Evolutionary conservation across 1,140 invertebrate species (phyloP), one percentile per base, ranked within the genome.

Genomic region (Scaptomyza montana): DNA sequence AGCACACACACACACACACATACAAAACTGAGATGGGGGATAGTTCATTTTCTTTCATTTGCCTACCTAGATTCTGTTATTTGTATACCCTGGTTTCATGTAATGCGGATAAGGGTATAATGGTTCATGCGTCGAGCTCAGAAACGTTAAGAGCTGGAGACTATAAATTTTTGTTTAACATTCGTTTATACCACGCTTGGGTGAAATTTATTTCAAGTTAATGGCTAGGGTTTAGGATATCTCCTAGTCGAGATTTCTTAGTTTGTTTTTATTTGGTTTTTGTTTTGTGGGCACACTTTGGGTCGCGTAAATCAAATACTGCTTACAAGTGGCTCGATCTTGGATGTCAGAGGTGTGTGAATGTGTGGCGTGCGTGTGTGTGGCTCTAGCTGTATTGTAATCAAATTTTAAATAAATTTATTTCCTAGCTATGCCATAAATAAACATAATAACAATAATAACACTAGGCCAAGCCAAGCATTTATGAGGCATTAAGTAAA

Each of bases 351-450:
- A 33, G 30, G 30, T 5, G 30, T 33, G 2, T 7, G 30, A 33
- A 5, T 33, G 45, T 13, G 25, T 57, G 46, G 28, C 21, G 12
- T n/a, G 39, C 21, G 36, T 59, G 67, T 54, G 78, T 72, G 55
- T 72, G 78, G 81, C 74, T 78, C 71, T 86, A 80, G 78, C 86
- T 86, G 87, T 86, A 87, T 86, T 86, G 75, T 87, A 86, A 86
- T 86, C 78, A 86, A 89, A 87, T 87, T 87, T 67, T 71, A 87
- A 77, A 89, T 89, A 82, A 89, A 87, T 87, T 86, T 87, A 33
- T 64, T 78, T 67, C 45, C 65, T 73, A 67, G 80, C 73, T 60
- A 16, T 61, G 68, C 73, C 80, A 80, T 85, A 84, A 84, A 84
- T 85, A 84, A 84, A 84, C 78, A 87, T 74, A 76, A 78, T 72